Evolutionary conservation across 2,113 vertebrate genomes (phyloP), one percentile per base, ranked within the genome.

Genomic region (Oryzias javanicus): DNA sequence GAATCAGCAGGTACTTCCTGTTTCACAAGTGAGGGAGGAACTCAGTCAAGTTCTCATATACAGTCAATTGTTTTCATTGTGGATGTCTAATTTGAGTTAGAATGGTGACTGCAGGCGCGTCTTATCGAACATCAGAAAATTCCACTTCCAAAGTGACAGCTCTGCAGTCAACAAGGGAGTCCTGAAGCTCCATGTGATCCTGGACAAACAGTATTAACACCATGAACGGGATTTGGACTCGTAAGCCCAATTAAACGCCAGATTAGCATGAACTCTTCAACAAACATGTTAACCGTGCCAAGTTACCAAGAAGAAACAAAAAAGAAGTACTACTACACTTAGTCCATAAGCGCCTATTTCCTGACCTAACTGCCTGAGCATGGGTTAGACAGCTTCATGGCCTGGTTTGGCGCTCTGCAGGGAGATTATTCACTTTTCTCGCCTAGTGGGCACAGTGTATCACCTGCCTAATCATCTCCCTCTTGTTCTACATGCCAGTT

Each of bases 241-340:
- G 81, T 84, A 84, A 82, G 48, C 64, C 48, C 42, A 67, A 71
- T 81, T 74, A 75, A 77, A 81, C 56, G 54, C 60, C 25, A 50
- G 77, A 82, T 84, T 84, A 81, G 51, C 60, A 24, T 48, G 72
- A 74, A 83, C 76, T 70, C 66, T 81, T 76, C 78, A 67, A 81
- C 63, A 78, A 81, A 80, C 52, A 68, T n/a, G 75, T 75, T 83
- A 88, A 86, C 79, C 4, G n/a, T 71, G 42, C 47, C 24, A 41
- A 66, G 19, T 78, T 78, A 72, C 81, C 62, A 50, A 60, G 22
- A 22, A 60, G 47, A 47, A 55, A 63, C 71, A 71, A 76, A 79
- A 60, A 84, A 71, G 46, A 51, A 54, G 58, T 60, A 78, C n/a
- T n/a, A n/a, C n/a, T n/a, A n/a, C n/a, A n/a, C n/a, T n/a, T n/a